A percentile compares a stretch with the other conserved stretches of the same genome.
Conservation (phyloP, 2,888 invertebrate species). For the Drosophila conformis region DNA sequence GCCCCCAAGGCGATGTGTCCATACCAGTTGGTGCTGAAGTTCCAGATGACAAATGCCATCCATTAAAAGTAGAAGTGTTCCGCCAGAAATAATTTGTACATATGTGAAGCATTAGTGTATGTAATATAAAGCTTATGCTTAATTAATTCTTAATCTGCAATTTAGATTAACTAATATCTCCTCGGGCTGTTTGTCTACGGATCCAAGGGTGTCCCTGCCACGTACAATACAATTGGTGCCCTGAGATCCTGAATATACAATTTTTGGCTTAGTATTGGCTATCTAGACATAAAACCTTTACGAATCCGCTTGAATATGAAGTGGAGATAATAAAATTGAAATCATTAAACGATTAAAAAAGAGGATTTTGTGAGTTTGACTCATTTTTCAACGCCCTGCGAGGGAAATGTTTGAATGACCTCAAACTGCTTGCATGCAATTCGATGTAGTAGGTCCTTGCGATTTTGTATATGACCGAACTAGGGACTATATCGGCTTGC, state of each 20-base stretch:
- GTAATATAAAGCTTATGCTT: not conserved
- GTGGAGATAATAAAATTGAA: too few species aligned
- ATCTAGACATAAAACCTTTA: too few species aligned
- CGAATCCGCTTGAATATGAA: too few species aligned
- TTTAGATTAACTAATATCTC: not conserved
- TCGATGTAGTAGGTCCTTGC: not conserved
- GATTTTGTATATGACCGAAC: not conserved
- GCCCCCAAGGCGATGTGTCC: slow-evolving; percentile 86
- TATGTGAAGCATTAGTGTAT: not conserved
- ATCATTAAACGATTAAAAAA: not conserved
- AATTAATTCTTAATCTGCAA: not conserved
- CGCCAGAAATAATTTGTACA: slow-evolving; percentile 62
- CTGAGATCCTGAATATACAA: not conserved
- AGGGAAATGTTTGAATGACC: not conserved
- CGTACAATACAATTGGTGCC: not conserved
- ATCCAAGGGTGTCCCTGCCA: not conserved
- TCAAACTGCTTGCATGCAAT: too few species aligned
- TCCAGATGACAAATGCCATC: slow-evolving; percentile 84
- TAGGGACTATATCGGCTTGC: not conserved
- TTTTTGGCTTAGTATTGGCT: not conserved
- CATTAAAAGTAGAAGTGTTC: slow-evolving; percentile 84
- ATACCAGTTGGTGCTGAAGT: slow-evolving; percentile 84
- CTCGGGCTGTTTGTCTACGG: not conserved
- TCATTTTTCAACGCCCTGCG: not conserved
- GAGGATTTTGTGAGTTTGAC: not conserved